Evolutionary conservation across 1,140 invertebrate genomes (phyloP), one percentile per base, ranked within the genome.

Genomic region (Euwallacea fornicatus): DNA sequence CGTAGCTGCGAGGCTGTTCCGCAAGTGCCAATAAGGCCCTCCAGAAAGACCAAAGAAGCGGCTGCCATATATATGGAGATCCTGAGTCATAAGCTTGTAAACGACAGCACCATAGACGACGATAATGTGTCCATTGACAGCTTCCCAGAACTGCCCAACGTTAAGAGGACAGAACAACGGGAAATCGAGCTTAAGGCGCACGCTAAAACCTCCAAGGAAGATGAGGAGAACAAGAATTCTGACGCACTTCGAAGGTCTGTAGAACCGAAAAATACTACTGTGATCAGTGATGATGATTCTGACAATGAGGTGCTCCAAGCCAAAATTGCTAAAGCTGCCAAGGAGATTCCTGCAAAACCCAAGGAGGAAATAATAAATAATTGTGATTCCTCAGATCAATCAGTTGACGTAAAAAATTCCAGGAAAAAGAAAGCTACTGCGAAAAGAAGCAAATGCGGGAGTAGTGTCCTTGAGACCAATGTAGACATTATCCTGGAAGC

Each of bases 61-160:
- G 90, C 90, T 11, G 85, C 89, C 15, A 85, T 91, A 33, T 92
- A 90, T 71, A 89, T 92, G 88, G 89, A 91, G 77, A 86, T 91
- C 73, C 83, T 92, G 33, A 89, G 88, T 7, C 86, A 89, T 75
- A 89, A 90, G 77, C 81, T 91, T 16, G 83, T 86, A 0, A 84
- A 82, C 75, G 83, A 85, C 0, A 80, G 80, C 56, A 83, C 85
- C 75, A 76, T 83, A 61, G 86, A 87, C 71, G 88, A 89, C 73
- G 88, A 90, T 74, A 85, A 86, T 76, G 76, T 85, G 2, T 90
- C 88, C 1, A 75, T 88, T 15, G 87, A 88, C 59, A 90, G 88
- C 79, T 89, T 88, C 78, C 88, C 88, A 0, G 88, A 90, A 76
- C 78, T 89, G 59, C 88, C 88, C 2, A 89, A 88, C 76, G 84